phyloP scores from a whole-genome alignment of 2,797 vertebrate genomes.

The Hafferia zeledoni region DNA sequence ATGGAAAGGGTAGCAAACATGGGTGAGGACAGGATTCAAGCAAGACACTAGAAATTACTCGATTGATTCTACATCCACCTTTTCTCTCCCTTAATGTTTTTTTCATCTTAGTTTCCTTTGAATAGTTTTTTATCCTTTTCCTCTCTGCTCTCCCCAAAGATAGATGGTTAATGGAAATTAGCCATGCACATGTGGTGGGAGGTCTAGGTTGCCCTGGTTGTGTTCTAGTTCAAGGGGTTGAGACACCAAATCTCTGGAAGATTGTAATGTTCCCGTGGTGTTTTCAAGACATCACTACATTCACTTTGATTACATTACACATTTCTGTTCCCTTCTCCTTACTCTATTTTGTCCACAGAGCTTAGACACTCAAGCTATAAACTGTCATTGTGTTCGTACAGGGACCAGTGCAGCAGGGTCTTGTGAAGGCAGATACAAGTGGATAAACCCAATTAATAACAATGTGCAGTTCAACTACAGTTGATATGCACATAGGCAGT shows the following conservation, averaged over 20 bases:
- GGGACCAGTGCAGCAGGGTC: not conserved
- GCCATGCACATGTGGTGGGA: fast-evolving
- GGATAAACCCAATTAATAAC: not conserved
- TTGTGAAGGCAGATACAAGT: not conserved
- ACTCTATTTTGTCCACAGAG: not conserved
- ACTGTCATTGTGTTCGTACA: not conserved
- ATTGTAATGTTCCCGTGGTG: fast-evolving
- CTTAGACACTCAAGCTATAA: not conserved
- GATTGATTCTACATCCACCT: not conserved
- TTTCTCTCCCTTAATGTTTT: not conserved
- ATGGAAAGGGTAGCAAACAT: not conserved
- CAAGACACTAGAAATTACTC: not conserved
- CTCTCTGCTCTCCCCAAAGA: not conserved
- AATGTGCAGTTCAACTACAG: not conserved
- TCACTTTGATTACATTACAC: not conserved
- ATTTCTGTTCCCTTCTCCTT: not conserved
- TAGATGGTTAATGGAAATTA: not conserved
- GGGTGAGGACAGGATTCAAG: not conserved
- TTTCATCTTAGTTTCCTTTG: not conserved
- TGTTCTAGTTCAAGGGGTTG: not conserved
- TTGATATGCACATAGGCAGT: not conserved
- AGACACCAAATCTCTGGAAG: not conserved
- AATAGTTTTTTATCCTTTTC: not conserved
- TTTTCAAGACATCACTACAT: not conserved
- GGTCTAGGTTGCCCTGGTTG: not conserved